Conservation (phyloP, 2,113 vertebrate genomes). For the Saiga tatarica region DNA sequence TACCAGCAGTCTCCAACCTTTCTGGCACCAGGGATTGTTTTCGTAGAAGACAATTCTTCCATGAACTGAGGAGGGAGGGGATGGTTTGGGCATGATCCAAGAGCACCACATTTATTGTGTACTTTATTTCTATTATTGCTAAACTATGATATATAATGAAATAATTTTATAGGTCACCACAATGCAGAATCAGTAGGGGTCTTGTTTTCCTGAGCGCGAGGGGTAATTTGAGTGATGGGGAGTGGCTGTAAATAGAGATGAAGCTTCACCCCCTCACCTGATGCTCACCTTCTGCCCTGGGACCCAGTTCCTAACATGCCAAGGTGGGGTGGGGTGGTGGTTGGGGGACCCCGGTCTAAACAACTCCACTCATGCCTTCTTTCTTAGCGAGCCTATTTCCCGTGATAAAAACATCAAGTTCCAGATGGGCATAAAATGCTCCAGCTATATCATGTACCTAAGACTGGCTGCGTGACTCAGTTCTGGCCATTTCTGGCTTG, state of each 20-base stretch:
- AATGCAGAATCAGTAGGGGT: neutral
- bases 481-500: neutral
- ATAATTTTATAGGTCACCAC: neutral
- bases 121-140: neutral
- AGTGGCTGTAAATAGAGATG: neutral
- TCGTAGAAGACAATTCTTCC: neutral
- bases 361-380: neutral
- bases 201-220: neutral
- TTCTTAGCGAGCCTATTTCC: neutral
- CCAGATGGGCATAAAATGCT: neutral
- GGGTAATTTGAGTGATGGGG: neutral
- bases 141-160: neutral
- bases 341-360: neutral
- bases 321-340: neutral
- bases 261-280: neutral
- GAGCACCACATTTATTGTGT: neutral
- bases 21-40: neutral
- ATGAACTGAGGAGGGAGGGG: neutral
- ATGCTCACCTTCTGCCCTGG: neutral
- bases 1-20: neutral
- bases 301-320: neutral
- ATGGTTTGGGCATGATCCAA: neutral
- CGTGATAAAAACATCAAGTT: neutral
- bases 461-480: neutral
- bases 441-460: neutral